phyloP scores from a whole-genome alignment of 2,113 vertebrate species.

The Melospiza melodia region DNA sequence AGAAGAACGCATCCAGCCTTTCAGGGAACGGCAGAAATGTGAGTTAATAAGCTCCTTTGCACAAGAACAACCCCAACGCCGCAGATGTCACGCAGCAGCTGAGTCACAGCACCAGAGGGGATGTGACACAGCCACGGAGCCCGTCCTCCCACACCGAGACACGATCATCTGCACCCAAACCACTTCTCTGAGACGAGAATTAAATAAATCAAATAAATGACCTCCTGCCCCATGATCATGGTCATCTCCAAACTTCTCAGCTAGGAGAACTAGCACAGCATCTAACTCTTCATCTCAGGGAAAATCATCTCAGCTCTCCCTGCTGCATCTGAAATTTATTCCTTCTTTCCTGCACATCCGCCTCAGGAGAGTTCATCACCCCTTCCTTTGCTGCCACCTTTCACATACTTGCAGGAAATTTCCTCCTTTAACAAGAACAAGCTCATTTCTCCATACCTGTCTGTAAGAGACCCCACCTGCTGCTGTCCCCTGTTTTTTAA shows the following conservation, averaged over 20 bases:
- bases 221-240: rapidly evolving
- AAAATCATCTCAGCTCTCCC: background rate
- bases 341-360: background rate
- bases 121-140: background rate
- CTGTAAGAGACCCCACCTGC: background rate
- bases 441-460: background rate
- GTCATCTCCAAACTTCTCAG: background rate
- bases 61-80: background rate
- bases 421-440: background rate
- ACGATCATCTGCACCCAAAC: background rate
- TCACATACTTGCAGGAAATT: background rate
- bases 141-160: background rate
- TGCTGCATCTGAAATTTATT: background rate
- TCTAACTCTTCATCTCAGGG: background rate
- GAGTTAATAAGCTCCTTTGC: background rate
- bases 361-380: rapidly evolving
- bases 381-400: background rate
- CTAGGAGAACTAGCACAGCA: background rate
- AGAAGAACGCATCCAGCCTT: background rate
- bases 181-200: background rate
- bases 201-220: background rate
- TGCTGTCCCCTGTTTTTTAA: background rate
- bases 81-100: background rate
- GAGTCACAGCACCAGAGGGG: background rate
- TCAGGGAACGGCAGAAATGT: background rate